Base-by-base conservation (phyloP, 2,888 invertebrate species). In the Folsomia candida region DNA sequence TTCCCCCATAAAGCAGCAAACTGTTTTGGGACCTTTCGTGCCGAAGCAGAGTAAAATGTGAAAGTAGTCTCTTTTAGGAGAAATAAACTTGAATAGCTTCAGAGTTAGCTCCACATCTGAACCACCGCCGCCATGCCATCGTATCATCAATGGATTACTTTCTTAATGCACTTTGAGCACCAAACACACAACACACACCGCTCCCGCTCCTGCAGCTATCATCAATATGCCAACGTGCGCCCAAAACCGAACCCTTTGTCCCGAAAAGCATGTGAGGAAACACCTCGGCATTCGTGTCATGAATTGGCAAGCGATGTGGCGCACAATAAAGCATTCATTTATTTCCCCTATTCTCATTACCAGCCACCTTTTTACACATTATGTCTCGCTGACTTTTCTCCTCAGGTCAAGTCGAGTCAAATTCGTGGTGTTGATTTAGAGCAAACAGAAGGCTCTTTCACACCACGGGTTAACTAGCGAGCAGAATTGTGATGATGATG, bases 21-120 rank as follows among this genome's bases (percentile, higher is more conserved):
- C 54, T 54, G 54, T 22, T 54, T 22, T 20, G 54, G 54, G 54
- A 54, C 54, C n/a, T 54, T 54, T 22, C 54, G 54, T 54, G 54
- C n/a, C 54, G 54, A 20, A 37, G 37, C 37, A 37, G 37, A 37
- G 37, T 37, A 37, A 37, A 37, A 37, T 37, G 37, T 37, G 37
- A 37, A 37, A 37, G 37, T 37, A 37, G 4, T 4, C 11, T 54
- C 54, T 54, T 54, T 54, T 54, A n/a, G 54, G 20, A 22, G n/a
- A 54, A 18, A 54, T 54, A 54, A 54, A 54, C 54, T 54, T 54
- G 18, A 37, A 37, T 37, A 37, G 37, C 37, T 37, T 37, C 37
- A 37, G 6, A 37, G 14, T 9, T 37, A 37, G 37, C 37, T 37
- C 14, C 37, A 37, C 37, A 37, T 37, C 37, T 14, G 14, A 9